Conservation (phyloP, 2,797 vertebrate genomes). For the Hippocampus kuda region DNA sequence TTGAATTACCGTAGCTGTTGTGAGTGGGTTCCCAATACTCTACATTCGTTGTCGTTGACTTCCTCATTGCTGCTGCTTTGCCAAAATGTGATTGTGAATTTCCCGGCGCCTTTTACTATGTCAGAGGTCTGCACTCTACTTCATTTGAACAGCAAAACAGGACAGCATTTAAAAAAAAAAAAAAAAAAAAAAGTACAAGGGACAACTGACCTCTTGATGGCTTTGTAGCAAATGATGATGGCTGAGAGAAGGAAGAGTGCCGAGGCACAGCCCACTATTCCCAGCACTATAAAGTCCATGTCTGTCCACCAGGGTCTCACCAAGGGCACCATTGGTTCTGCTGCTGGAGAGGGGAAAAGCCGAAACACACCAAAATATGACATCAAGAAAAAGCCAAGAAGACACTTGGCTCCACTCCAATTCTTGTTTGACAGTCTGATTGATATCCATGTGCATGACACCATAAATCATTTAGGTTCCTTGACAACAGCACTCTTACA, state of each 20-base stretch:
- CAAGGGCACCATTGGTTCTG: slow-evolving; percentile 62
- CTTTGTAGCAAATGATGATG: slow-evolving; percentile 97
- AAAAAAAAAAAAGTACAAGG: slow-evolving; percentile 8
- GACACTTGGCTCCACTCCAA: neutral
- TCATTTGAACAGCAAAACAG: neutral
- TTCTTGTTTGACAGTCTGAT: slow-evolving; percentile 53
- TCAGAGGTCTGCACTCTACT: neutral
- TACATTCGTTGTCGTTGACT: neutral
- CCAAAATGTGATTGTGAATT: neutral
- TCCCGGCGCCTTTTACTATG: neutral
- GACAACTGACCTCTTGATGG: slow-evolving; percentile 86
- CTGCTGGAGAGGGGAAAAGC: slow-evolving; percentile 52
- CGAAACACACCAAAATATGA: neutral
- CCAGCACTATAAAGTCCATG: slow-evolving; percentile 78
- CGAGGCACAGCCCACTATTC: slow-evolving; percentile 78
- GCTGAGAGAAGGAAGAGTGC: slow-evolving; percentile 82
- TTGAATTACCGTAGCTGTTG: too few relatives aligned
- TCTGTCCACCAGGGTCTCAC: slow-evolving; percentile 83
- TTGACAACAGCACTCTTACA: slow-evolving; percentile 54
- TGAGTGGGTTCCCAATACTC: neutral
- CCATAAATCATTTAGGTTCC: slow-evolving; percentile 63
- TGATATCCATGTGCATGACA: slow-evolving; percentile 52
- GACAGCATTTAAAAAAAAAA: too few relatives aligned
- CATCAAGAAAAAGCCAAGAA: neutral
- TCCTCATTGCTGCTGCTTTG: neutral